Percentiles rank a stretch among this genome's conserved stretches.
These are phyloP conservation scores for Cheilinus undulatus DNA, from an alignment of 2,113 vertebrate genomes.

Conservation along the genomic window DNA sequence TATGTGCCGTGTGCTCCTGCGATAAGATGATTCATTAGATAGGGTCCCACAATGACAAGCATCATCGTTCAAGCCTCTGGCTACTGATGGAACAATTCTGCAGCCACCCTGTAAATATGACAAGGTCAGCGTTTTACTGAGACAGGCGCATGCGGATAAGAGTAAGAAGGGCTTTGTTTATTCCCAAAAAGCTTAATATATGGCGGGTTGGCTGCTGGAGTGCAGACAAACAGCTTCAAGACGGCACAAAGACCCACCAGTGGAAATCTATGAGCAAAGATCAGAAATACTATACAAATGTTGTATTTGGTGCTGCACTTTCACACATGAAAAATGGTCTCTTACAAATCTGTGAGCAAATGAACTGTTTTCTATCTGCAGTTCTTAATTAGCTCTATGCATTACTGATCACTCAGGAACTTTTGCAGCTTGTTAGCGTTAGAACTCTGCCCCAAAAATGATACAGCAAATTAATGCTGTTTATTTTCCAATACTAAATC, in stretches of 20 bases:
- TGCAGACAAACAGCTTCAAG: conserved; percentile 50
- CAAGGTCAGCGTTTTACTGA: conserved; percentile 96
- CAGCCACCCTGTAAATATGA: conserved; percentile 95
- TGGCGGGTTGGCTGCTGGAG: conserved; percentile 30
- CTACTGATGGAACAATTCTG: conserved; percentile 98
- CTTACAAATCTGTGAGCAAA: conserved; percentile 22
- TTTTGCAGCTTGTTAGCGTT: not conserved
- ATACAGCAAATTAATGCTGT: no score
- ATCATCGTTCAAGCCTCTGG: conserved; percentile 97
- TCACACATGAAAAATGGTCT: conserved; percentile 44
- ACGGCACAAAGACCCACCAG: conserved; percentile 22
- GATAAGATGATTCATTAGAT: conserved; percentile 99
- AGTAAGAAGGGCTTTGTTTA: conserved; percentile 74
- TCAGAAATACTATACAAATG: conserved; percentile 54
- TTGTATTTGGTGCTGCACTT: conserved; percentile 30
- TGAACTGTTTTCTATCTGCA: conserved; percentile 11
- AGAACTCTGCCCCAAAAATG: no score
- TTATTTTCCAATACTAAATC: no score
- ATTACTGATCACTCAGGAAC: not conserved
- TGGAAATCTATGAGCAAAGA: conserved; percentile 57
- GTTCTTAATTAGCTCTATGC: conserved; percentile 19
- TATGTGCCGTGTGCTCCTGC: conserved; percentile 94
- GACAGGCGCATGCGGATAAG: conserved; percentile 67
- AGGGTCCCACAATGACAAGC: conserved; percentile 94
- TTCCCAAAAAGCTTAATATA: conserved; percentile 75